Base-by-base conservation (phyloP, 2,797 vertebrate genomes). In the Mormyrops boulengeri region DNA sequence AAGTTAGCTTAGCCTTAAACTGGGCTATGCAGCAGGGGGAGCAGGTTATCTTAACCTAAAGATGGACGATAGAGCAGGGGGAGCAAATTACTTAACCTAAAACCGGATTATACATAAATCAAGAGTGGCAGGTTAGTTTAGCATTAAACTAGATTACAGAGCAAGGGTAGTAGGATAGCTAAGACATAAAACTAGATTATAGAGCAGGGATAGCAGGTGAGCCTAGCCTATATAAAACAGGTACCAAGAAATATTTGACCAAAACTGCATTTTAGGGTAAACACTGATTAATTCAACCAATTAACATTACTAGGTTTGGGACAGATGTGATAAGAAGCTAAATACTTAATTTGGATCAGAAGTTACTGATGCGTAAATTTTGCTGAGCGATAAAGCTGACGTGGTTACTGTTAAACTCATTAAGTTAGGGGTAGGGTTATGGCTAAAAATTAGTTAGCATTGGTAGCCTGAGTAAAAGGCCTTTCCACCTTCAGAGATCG, bases 401-500 rank as follows among this genome's bases (percentile, higher is more conserved):
- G 0, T 69, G 62, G 38, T 44, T 41, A 41, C 38, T 44, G 73
- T 17, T 44, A 19, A 2, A 38, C 3, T 44, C 44, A 4, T 87
- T 1, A 87, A 41, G 62, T 69, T 69, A 34, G 62, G 62, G 62
- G 62, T 4, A 14, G 9, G 30, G 26, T 14, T 69, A 34, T 34
- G 26, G 77, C 14, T 82, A 47, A 82, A 82, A 82, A 82, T 9
- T n/a, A 41, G 44, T 44, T 69, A 69, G 17, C 38, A 19, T 57
- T 49, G 84, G 8, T 41, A 69, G 30, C n/a, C n/a, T 82, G 88
- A 34, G 30, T 57, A 87, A 8, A 38, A 17, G 34, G 6, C 14
- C 50, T 6, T 85, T 60, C 41, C 2, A 5, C 52, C 60, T 85
- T 89, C 73, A 99, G 98, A 93, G 99, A 98, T 77, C 97, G 98